Conservation (phyloP, 2,888 invertebrate genomes). For the Stramonita haemastoma region DNA sequence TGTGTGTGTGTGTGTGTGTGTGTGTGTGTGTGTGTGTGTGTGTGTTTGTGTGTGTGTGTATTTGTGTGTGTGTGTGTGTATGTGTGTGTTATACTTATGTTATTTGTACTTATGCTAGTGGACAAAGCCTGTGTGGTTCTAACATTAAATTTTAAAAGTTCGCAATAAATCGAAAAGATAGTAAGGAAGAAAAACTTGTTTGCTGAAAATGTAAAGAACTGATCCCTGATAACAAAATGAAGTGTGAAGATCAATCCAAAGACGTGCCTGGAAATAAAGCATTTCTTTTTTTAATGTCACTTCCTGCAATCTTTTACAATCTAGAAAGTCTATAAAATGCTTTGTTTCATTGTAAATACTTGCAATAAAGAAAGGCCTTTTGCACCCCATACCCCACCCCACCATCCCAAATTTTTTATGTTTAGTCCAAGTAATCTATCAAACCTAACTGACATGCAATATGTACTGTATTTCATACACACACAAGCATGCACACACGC, state of each 20-base stretch:
- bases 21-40: too few species aligned
- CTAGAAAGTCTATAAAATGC: background rate
- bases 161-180: too few species aligned
- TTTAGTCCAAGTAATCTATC: background rate
- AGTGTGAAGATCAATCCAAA: background rate
- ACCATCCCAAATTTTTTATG: background rate
- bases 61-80: too few species aligned
- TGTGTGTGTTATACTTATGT: too few species aligned
- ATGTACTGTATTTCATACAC: background rate
- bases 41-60: too few species aligned
- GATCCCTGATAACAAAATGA: background rate
- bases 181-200: too few species aligned
- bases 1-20: too few species aligned
- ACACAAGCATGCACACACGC: background rate
- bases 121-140: too few species aligned
- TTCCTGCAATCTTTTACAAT: background rate
- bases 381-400: background rate
- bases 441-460: too few species aligned
- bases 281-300: background rate
- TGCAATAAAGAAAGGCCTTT: background rate
- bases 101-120: too few species aligned
- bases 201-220: too few species aligned
- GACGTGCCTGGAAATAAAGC: background rate
- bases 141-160: too few species aligned
- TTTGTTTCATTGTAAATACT: background rate